These are phyloP conservation scores for Paramisgurnus dabryanus DNA, from an alignment of 2,113 vertebrate species.

Conservation along the genomic window DNA sequence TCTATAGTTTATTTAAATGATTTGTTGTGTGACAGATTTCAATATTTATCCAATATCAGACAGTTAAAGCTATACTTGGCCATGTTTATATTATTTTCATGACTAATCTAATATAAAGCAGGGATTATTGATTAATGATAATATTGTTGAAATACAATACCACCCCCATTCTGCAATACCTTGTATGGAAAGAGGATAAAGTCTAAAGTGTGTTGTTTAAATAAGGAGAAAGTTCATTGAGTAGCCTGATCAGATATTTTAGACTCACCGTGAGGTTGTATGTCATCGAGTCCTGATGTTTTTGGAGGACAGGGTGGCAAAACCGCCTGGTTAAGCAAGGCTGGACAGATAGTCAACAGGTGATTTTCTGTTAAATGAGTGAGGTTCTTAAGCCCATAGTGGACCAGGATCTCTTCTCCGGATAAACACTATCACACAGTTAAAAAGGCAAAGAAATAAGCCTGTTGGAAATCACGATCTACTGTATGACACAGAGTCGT, in stretches of 20 bases:
- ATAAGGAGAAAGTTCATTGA: slow-evolving; percentile 7
- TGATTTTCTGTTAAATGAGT: slow-evolving; percentile 34
- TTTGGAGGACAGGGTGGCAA: slow-evolving; percentile 17
- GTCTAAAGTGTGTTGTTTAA: neutral
- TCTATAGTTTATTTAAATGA: no score
- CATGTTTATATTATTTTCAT: no score
- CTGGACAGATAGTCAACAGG: slow-evolving; percentile 44
- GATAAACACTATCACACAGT: slow-evolving; percentile 38
- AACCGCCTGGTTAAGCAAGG: slow-evolving; percentile 43
- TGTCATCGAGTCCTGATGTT: neutral
- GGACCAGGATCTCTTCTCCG: slow-evolving; percentile 32
- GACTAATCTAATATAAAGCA: no score
- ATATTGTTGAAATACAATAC: no score
- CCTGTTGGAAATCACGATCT: no score
- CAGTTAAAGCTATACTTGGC: no score
- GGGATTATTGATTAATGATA: no score
- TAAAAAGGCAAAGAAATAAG: neutral
- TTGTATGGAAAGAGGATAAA: neutral
- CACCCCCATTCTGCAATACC: neutral
- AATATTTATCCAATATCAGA: no score
- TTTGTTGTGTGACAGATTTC: no score
- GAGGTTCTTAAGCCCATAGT: slow-evolving; percentile 42
- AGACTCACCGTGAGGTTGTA: slow-evolving; percentile 30
- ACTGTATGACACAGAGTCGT: no score
- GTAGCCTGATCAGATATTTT: no score